phyloP scores from a whole-genome alignment of 2,888 invertebrate genomes.

The Zaprionus bogoriensis region DNA sequence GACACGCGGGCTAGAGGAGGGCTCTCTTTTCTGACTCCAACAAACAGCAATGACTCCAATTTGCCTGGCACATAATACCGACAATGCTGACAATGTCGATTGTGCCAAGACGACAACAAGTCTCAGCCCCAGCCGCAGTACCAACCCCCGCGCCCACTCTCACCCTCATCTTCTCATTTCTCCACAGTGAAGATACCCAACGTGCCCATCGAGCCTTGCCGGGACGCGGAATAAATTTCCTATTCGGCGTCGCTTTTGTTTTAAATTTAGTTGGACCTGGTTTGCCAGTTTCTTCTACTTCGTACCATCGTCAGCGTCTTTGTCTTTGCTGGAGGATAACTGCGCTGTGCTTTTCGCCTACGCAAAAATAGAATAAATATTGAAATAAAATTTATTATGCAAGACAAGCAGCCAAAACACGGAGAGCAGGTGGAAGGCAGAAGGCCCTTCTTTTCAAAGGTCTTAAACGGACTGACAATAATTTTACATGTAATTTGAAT shows the following conservation, averaged over 20 bases:
- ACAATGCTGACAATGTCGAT: conserved; percentile 77
- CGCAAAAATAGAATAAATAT: conserved; percentile 75
- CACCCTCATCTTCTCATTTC: too few species aligned
- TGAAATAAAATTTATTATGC: conserved; percentile 74
- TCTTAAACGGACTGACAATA: conserved; percentile 67
- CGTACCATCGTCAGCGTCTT: conserved; percentile 17
- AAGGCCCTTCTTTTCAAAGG: too few species aligned
- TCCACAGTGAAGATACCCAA: too few species aligned
- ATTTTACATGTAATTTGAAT: conserved; percentile 72
- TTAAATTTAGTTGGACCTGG: conserved; percentile 64
- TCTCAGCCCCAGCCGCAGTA: background rate
- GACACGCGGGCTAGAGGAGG: too few species aligned
- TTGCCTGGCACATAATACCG: conserved; percentile 70
- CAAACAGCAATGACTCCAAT: conserved; percentile 75
- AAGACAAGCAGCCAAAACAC: conserved; percentile 52
- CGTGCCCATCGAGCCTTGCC: conserved; percentile 3
- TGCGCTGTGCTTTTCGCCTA: conserved; percentile 58
- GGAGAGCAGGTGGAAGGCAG: conserved; percentile 19
- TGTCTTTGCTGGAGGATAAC: too few species aligned
- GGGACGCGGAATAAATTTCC: conserved; percentile 61
- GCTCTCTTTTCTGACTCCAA: background rate
- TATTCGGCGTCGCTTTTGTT: conserved; percentile 77
- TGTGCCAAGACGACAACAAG: conserved; percentile 13
- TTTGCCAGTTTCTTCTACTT: conserved; percentile 22
- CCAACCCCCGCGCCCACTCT: too few species aligned